A percentile compares a stretch with the other conserved stretches of the same genome.
Evolutionary conservation across 2,113 vertebrate genomes (phyloP).

Genomic region (Apteryx owenii): DNA sequence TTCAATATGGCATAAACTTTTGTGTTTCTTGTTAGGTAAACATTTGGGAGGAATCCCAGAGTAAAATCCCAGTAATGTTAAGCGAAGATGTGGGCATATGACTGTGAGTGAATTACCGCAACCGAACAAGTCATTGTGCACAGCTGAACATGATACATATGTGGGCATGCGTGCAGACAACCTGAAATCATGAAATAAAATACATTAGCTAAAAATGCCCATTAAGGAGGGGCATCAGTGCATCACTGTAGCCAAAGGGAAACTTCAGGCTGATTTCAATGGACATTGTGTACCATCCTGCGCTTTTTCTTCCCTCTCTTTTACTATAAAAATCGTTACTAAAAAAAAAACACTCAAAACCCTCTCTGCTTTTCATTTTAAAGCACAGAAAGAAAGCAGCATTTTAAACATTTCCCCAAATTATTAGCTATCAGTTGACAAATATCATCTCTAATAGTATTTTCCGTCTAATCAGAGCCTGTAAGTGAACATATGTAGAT

Average conservation of each 20-base stretch:
- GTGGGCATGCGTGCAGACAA: background rate
- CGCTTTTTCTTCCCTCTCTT: background rate
- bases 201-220: background rate
- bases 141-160: background rate
- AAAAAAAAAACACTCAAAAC: background rate
- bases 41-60: background rate
- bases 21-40: rapidly evolving
- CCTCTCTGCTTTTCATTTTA: background rate
- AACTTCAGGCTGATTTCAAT: background rate
- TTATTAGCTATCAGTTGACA: background rate
- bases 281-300: background rate
- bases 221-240: background rate
- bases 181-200: background rate
- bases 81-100: background rate
- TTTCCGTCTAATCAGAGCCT: background rate
- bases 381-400: background rate
- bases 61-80: background rate
- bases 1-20: background rate
- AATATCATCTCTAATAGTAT: background rate
- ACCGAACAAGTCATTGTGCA: background rate
- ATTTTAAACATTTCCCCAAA: background rate
- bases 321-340: background rate
- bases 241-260: background rate
- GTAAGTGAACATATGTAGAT: background rate
- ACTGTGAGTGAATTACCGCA: background rate